A percentile compares a stretch with the other conserved stretches of the same genome.
phyloP scores from a whole-genome alignment of 1,140 invertebrate species.

The Sogatella furcifera region DNA sequence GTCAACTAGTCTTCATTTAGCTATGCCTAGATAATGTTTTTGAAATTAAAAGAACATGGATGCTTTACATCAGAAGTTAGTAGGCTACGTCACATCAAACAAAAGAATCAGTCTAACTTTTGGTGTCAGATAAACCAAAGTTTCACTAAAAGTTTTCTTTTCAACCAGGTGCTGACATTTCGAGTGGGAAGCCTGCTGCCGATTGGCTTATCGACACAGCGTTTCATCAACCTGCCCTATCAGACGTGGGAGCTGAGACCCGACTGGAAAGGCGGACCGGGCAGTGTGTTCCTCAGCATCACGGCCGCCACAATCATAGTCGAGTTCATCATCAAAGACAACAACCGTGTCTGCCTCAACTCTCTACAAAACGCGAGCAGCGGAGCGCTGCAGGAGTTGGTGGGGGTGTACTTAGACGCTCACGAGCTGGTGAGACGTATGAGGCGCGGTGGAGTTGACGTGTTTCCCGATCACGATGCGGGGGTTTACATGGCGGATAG shows the following conservation, averaged over 20 bases:
- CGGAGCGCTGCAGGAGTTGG: slow-evolving; percentile 38
- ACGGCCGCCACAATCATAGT: slow-evolving; percentile 55
- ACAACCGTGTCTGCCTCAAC: slow-evolving; percentile 38
- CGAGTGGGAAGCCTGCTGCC: slow-evolving; percentile 60
- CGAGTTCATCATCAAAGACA: slow-evolving; percentile 45
- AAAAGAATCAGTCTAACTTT: too few species aligned
- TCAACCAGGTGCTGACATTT: slow-evolving; percentile 46
- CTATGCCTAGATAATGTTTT: too few species aligned
- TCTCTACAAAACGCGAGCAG: slow-evolving; percentile 45
- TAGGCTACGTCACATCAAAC: too few species aligned
- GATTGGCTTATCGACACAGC: slow-evolving; percentile 59
- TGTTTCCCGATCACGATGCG: slow-evolving; percentile 81
- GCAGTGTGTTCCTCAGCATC: slow-evolving; percentile 46
- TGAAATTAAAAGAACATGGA: too few species aligned
- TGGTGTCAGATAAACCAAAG: too few species aligned
- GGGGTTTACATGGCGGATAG: slow-evolving; percentile 65
- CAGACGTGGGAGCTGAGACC: slow-evolving; percentile 77
- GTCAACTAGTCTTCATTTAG: too few species aligned
- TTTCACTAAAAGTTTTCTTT: too few species aligned
- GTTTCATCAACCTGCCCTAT: slow-evolving; percentile 70
- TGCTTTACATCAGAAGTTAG: too few species aligned
- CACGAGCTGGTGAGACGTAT: slow-evolving; percentile 47
- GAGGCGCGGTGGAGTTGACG: slow-evolving; percentile 62
- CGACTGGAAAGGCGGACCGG: slow-evolving; percentile 40
- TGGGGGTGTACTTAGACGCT: slow-evolving; percentile 42